Evolutionary conservation across 2,888 invertebrate genomes (phyloP).

Genomic region (Cantharis nigra): DNA sequence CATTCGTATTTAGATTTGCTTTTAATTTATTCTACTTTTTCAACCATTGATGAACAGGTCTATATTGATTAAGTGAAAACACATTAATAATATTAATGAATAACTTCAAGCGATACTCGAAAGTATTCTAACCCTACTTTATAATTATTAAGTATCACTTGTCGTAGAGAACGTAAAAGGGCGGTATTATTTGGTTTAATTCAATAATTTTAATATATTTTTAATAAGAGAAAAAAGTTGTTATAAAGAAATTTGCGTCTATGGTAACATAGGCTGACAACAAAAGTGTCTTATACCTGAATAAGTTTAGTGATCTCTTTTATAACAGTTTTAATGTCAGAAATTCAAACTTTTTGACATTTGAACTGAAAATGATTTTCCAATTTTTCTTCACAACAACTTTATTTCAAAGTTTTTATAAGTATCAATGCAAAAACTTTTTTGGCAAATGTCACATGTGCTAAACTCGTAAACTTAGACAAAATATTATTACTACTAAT

Average conservation of each 20-base stretch:
- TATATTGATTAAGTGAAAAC: not conserved
- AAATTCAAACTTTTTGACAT: not conserved
- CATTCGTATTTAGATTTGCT: not conserved
- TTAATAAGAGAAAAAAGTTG: not conserved
- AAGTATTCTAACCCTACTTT: not conserved
- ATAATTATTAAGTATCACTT: not conserved
- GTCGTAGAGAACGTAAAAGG: not conserved
- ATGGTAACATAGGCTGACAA: not conserved
- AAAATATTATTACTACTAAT: not conserved
- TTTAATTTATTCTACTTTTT: not conserved
- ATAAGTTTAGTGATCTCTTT: not conserved
- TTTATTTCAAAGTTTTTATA: not conserved
- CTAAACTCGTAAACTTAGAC: not conserved
- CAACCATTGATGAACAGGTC: not conserved
- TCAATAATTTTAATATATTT: not conserved
- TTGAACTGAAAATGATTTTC: not conserved
- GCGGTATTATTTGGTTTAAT: not conserved
- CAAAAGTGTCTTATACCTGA: not conserved
- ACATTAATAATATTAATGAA: not conserved
- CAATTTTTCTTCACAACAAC: not conserved
- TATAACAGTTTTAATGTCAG: not conserved
- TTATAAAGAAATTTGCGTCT: not conserved
- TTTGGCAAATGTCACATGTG: not conserved
- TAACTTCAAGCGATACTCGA: not conserved
- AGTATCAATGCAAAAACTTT: not conserved